Base-by-base conservation (phyloP, 2,113 vertebrate species). In the Actinemys pallida region DNA sequence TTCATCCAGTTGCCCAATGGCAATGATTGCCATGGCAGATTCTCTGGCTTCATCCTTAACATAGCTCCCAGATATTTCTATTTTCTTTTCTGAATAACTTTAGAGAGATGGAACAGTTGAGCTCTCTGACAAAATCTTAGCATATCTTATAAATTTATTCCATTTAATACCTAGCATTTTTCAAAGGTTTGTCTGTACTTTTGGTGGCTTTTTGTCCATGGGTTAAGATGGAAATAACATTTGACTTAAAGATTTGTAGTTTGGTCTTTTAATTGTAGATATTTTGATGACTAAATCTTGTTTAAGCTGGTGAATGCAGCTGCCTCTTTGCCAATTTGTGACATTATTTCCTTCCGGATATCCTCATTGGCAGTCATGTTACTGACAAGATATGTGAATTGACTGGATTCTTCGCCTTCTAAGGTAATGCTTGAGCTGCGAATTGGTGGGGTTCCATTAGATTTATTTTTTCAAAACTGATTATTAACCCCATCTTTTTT, bases 151-250 rank as follows among this genome's bases (percentile, higher is more conserved):
- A 80, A 59, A 87, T 39, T 90, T 53, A 49, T 95, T 96, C 42
- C 92, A 95, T 27, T 89, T 92, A 94, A 87, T 96, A 35, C 49
- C 53, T 81, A 54, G 83, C 92, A 84, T 90, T 89, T 89, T 94
- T 90, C 92, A 87, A 85, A 94, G 52, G 84, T 94, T 87, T 94
- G 69, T 87, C 95, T 85, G 93, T 93, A 84, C 47, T 80, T 84
- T 56, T 90, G 84, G 83, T 88, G 83, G 56, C 59, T 94, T 95
- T 97, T 91, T 83, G 87, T 86, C 90, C 94, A 86, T 94, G 82
- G 95, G 93, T 72, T 76, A 19, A 49, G 90, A 86, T 45, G 76
- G 83, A 94, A 94, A 96, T 56, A 94, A 89, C 0, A 0, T 35
- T 39, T 82, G 42, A 93, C 83, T 69, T 92, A 78, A 96, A 87